phyloP scores from a whole-genome alignment of 2,888 invertebrate genomes.

The Drosophila affinis region DNA sequence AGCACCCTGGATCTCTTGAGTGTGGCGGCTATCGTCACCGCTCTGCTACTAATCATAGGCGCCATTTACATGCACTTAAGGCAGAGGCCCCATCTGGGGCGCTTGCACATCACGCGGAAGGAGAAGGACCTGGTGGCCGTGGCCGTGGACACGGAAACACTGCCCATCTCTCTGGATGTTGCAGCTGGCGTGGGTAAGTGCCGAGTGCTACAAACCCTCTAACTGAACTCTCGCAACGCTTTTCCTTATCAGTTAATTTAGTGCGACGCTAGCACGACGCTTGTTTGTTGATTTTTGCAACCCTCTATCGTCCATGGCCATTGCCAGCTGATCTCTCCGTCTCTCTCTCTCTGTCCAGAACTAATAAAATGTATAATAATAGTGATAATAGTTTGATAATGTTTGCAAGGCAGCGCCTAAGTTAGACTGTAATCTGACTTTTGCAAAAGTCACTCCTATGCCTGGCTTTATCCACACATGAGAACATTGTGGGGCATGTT shows the following conservation, averaged over 20 bases:
- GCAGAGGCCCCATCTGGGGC: conserved; percentile 71
- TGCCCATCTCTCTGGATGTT: conserved; percentile 22
- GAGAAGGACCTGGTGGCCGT: neutral
- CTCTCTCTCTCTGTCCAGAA: too few species aligned
- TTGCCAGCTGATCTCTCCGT: too few species aligned
- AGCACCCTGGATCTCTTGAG: conserved; percentile 46
- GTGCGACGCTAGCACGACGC: conserved; percentile 4
- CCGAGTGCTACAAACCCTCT: conserved; percentile 47
- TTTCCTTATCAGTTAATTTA: conserved; percentile 16
- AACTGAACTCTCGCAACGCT: conserved; percentile 16
- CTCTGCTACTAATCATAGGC: conserved; percentile 67
- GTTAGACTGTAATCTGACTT: neutral
- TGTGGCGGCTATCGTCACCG: conserved; percentile 56
- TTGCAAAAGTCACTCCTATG: too few species aligned
- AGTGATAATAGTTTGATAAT: neutral
- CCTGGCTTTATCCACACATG: neutral
- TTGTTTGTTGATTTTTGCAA: too few species aligned
- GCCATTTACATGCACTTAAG: conserved; percentile 74
- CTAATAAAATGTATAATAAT: neutral
- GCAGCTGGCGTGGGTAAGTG: conserved; percentile 48
- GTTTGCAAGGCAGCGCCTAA: neutral
- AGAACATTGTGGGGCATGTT: neutral
- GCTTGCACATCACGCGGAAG: conserved; percentile 51
- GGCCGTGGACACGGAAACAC: conserved; percentile 1
- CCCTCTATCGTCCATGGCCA: too few species aligned